Evolutionary conservation across 2,888 invertebrate species (phyloP).

Genomic region (Allolobophora icterica): DNA sequence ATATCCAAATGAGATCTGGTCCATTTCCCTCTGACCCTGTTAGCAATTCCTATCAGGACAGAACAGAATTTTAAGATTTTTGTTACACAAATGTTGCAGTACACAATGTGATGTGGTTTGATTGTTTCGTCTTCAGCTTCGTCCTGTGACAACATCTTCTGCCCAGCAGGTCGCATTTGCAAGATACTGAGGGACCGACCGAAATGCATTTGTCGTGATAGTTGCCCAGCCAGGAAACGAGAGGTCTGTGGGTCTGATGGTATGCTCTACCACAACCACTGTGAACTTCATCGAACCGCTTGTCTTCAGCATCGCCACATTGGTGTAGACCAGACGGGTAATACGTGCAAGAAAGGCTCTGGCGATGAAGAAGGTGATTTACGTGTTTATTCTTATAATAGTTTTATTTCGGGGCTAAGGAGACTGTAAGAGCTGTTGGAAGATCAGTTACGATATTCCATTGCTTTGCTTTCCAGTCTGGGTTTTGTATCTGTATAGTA

Average conservation of each 20-base stretch:
- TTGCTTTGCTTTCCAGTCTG: neutral
- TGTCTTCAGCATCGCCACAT: slow-evolving; percentile 59
- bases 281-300: slow-evolving; percentile 64
- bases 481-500: neutral
- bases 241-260: slow-evolving; percentile 64
- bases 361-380: neutral
- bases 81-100: neutral
- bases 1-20: no score
- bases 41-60: neutral
- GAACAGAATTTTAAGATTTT: neutral
- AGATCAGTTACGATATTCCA: neutral
- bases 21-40: no score
- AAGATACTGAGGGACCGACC: neutral
- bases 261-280: slow-evolving; percentile 60
- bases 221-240: slow-evolving; percentile 46
- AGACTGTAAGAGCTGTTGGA: neutral
- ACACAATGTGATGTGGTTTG: neutral
- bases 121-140: neutral
- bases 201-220: neutral
- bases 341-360: slow-evolving; percentile 29
- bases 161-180: slow-evolving; percentile 2
- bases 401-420: neutral
- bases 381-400: no score
- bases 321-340: slow-evolving; percentile 54
- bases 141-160: neutral